A percentile compares a stretch with the other conserved stretches of the same genome.
phyloP scores from a whole-genome alignment of 2,113 vertebrate species.

The Heloderma charlesbogerti region DNA sequence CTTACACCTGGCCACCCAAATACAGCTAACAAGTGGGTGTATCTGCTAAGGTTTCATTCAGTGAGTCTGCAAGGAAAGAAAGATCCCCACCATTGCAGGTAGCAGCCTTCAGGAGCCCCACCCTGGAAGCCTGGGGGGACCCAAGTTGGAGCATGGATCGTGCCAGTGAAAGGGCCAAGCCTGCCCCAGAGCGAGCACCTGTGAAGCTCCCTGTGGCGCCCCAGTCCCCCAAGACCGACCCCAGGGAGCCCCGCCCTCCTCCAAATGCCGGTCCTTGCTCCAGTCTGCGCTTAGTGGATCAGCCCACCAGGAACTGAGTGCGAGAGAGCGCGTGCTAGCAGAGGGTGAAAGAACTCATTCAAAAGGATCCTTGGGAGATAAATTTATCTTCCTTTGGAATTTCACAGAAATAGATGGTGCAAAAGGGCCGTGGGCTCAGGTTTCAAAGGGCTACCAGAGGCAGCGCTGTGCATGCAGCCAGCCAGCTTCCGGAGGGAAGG shows the following conservation, averaged over 20 bases:
- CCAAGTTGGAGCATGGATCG: neutral
- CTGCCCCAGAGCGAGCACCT: neutral
- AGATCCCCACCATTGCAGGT: too few relatives aligned
- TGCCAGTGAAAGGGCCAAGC: neutral
- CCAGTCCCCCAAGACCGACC: neutral
- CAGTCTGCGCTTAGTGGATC: neutral
- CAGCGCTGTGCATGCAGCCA: neutral
- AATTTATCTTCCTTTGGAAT: slow-evolving; percentile 67
- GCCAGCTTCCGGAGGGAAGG: neutral
- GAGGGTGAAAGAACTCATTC: neutral
- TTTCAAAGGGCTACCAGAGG: slow-evolving; percentile 62
- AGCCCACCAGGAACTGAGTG: neutral
- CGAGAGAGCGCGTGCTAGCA: neutral
- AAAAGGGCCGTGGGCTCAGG: slow-evolving; percentile 33
- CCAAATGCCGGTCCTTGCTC: neutral
- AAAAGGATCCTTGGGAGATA: slow-evolving; percentile 25
- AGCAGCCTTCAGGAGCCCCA: too few relatives aligned
- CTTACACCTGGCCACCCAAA: too few relatives aligned
- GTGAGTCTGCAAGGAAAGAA: neutral
- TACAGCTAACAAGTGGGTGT: too few relatives aligned
- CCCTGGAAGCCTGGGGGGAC: neutral
- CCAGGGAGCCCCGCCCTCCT: neutral
- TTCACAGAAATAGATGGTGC: slow-evolving; percentile 46
- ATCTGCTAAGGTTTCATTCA: neutral
- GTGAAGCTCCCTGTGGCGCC: neutral